Evolutionary conservation across 2,113 vertebrate genomes (phyloP), one percentile per base, ranked within the genome.

Genomic region (Hylia prasina): DNA sequence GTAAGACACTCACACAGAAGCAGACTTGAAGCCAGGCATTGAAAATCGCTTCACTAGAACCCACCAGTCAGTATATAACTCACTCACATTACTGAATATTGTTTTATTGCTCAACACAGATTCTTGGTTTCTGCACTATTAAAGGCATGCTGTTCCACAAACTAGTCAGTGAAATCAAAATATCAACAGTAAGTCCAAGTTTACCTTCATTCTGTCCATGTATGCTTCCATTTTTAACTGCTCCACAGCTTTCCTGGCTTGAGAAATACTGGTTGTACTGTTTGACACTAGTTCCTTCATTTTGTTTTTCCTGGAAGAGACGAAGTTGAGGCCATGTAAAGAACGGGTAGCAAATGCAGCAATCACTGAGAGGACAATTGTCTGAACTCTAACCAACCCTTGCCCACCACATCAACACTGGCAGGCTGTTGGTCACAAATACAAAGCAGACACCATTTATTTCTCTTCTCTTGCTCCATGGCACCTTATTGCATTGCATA

Each of bases 201-300:
- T 95, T 97, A 99, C 99, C 99, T 99, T 99, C 96, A 99, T 99
- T 89, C 99, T 98, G 90, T 99, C 99, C 99, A 99, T 99, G 94
- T 99, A 99, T 78, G 99, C 99, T 97, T 99, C 99, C 99, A 99
- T 99, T 98, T 99, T 99, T 50, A 99, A 98, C 94, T 99, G 99
- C 90, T 99, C 99, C 97, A 99, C 99, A 44, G 99, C 98, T 97
- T 99, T 99, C 97, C 99, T 98, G 96, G 99, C 99, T 94, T 99
- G 99, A 82, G 99, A 99, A 98, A 99, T 99, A 97, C 97, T 99
- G 90, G 99, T 98, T 75, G 99, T 99, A 97, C 98, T 99, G 98
- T 98, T 99, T 79, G 98, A 98, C 95, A 99, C 98, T 39, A 97
- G 93, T 94, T 99, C 99, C 97, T 99, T 99, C 99, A 99, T 99